Base-by-base conservation (phyloP, 2,113 vertebrate genomes). In the Hippocampus guttulatus region DNA sequence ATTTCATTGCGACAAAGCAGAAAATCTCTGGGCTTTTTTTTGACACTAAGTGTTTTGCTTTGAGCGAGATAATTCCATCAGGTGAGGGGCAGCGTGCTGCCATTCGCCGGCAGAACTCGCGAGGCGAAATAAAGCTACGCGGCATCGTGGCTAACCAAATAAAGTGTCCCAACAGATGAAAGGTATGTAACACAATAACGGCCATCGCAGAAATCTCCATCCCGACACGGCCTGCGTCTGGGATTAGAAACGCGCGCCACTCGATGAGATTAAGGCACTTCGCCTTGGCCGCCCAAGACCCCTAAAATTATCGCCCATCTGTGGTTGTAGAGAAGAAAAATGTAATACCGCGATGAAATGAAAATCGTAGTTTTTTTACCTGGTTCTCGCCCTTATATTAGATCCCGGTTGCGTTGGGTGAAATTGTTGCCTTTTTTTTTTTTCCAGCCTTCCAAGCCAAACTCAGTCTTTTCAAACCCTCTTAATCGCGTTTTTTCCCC, bases 251-350 rank as follows among this genome's bases (percentile, higher is more conserved):
- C 74, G 80, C 78, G 81, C 80, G 79, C 81, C 84, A 81, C 77
- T 73, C 84, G 83, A 88, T 88, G 74, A 84, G 82, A 88, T 89
- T 85, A 89, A 70, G 75, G 80, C n/a, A 11, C 30, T 25, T 72
- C 9, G 75, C 85, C 81, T 75, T 64, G 4, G 77, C 83, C 77
- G 15, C 41, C 70, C 63, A 45, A 49, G 14, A 67, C 75, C 78
- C 65, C 64, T 67, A 84, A 84, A 85, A 88, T 85, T 83, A 89
- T 76, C 86, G 85, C 82, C 67, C 54, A 66, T 79, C 73, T 73
- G 73, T 25, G 68, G 33, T 55, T 47, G 81, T 84, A 86, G 70
- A 78, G 79, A 67, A 63, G 18, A 70, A 79, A 72, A 79, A 69
- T 73, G 79, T 10, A 78, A 77, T 64, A 84, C 74, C 45, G 14